Percentiles rank a stretch among this genome's conserved stretches.
phyloP scores from a whole-genome alignment of 2,888 invertebrate species.

The Matsumyia berberina region DNA sequence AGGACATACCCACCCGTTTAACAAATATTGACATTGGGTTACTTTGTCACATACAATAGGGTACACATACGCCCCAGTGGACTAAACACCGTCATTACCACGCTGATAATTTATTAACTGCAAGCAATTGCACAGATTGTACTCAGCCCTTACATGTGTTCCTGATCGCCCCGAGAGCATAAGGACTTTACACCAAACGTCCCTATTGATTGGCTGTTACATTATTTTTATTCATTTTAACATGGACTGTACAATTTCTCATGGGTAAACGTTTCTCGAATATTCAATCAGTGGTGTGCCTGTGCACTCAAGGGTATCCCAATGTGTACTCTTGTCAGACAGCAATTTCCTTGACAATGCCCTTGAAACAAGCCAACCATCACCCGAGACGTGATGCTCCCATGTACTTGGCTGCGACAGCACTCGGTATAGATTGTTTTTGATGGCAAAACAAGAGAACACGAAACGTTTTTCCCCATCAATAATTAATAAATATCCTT shows the following conservation, averaged over 20 bases:
- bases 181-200: background rate
- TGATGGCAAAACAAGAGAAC: background rate
- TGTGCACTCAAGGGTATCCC: constrained; percentile 5
- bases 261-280: constrained; percentile 4
- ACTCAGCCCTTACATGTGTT: background rate
- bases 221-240: background rate
- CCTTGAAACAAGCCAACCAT: constrained; percentile 3
- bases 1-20: background rate
- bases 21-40: constrained; percentile 16
- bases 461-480: background rate
- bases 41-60: background rate
- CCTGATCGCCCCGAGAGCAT: background rate
- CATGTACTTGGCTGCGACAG: background rate
- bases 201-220: background rate
- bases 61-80: constrained; percentile 12
- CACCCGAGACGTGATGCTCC: background rate
- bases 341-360: constrained; percentile 14
- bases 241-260: background rate
- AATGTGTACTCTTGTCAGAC: constrained; percentile 3
- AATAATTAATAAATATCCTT: constrained; percentile 3
- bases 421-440: constrained; percentile 8
- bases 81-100: background rate
- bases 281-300: background rate
- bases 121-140: constrained; percentile 6
- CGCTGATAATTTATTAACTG: background rate